Base-by-base conservation (phyloP, 2,888 invertebrate species). In the Cheilosia soror region DNA sequence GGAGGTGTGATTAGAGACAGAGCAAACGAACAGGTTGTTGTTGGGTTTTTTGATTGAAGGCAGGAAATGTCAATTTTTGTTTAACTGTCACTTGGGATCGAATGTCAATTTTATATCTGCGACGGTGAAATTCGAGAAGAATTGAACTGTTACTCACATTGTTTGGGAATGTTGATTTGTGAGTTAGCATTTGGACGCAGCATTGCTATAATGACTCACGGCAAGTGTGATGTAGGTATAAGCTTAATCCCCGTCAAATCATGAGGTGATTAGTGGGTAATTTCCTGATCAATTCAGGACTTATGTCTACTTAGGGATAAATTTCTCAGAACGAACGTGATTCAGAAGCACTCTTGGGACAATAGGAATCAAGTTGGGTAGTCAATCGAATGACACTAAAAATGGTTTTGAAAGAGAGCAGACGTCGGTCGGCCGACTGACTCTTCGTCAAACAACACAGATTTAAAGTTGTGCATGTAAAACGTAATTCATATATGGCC, bases 11-110 rank as follows among this genome's bases (percentile, higher is more conserved):
- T 62, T 49, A 33, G 13, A 57, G 27, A 15, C 31, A 29, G 6
- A 9, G 2, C 44, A 13, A 13, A 29, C 7, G 37, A 66, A 80
- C 84, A 80, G 84, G 79, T 84, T 84, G 63, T 20, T 44, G 5
- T 44, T 49, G 9, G 25, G 3, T 5, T 4, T 5, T 53, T 49
- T 63, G 63, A 78, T 51, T 73, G 73, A 79, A 44, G 58, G 55
- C 65, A 79, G 84, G 83, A 83, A 83, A 63, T 75, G 69, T 75
- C 75, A 65, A 13, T 47, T 78, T 53, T 72, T 72, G 51, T 77
- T 55, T 49, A 37, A 49, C 15, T 82, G 65, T 66, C 47, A 65
- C 20, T 25, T 20, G 47, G 57, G 75, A 84, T 84, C 69, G 68
- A 58, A 69, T 69, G 73, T 79, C 79, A 75, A 57, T 66, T 72